Evolutionary conservation across 2,888 invertebrate genomes (phyloP).

Genomic region (Eupeodes latifasciatus): DNA sequence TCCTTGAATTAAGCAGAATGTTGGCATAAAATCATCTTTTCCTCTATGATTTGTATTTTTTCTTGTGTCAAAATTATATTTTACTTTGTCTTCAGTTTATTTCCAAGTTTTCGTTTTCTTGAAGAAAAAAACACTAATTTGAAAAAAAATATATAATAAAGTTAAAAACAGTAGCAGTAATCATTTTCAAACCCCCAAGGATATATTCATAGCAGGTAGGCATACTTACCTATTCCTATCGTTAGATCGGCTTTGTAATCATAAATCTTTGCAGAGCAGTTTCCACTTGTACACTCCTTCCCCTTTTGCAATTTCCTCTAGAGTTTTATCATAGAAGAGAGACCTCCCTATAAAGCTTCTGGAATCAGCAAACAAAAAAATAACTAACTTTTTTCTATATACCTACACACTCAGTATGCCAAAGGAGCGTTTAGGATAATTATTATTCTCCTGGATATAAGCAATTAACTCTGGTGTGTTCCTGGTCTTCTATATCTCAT

Average conservation of each 20-base stretch:
- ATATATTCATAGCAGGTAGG: conserved; percentile 36
- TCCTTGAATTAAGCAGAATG: too few species aligned
- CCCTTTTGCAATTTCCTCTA: conserved; percentile 71
- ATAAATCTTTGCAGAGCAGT: conserved; percentile 67
- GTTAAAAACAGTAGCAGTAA: background rate
- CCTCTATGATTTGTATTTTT: too few species aligned
- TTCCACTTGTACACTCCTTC: conserved; percentile 70
- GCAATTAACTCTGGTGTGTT: conserved; percentile 67
- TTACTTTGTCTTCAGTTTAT: too few species aligned
- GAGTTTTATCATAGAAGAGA: conserved; percentile 24
- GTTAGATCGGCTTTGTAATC: conserved; percentile 57
- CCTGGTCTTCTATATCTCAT: conserved; percentile 36
- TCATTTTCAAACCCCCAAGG: background rate
- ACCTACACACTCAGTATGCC: background rate
- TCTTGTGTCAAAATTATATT: too few species aligned
- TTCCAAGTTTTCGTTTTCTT: too few species aligned
- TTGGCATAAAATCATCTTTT: too few species aligned
- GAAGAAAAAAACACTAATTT: too few species aligned
- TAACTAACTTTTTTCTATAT: conserved; percentile 10
- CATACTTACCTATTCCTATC: conserved; percentile 51
- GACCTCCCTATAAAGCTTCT: conserved; percentile 63
- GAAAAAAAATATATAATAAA: too few species aligned
- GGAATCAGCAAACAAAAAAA: conserved; percentile 49
- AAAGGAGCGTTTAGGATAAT: conserved; percentile 73
- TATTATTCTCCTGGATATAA: conserved; percentile 75